These are phyloP conservation scores for Augochlora pura DNA, from an alignment of 1,140 invertebrate genomes.

Conservation along the genomic window DNA sequence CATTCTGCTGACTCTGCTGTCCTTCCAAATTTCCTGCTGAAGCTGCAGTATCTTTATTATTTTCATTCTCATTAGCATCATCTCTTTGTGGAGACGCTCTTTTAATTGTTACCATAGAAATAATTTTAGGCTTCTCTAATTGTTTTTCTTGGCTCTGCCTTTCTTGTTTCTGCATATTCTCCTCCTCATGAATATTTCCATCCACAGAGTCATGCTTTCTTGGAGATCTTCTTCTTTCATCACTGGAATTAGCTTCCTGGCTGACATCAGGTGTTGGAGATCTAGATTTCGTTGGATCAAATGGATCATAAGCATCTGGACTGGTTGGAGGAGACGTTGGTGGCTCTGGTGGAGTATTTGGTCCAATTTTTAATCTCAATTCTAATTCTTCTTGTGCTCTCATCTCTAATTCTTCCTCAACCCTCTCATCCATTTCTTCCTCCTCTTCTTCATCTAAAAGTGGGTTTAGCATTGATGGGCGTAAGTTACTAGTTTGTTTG, in stretches of 20 bases:
- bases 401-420: constrained; percentile 77
- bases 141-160: constrained; percentile 63
- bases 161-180: constrained; percentile 56
- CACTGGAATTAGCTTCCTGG: constrained; percentile 73
- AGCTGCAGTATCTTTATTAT: constrained; percentile 59
- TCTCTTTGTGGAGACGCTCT: constrained; percentile 71
- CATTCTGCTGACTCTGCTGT: constrained; percentile 64
- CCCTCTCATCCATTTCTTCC: constrained; percentile 73
- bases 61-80: constrained; percentile 56
- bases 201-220: constrained; percentile 66
- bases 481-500: constrained; percentile 82
- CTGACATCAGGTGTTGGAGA: constrained; percentile 82
- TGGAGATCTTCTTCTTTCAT: constrained; percentile 69
- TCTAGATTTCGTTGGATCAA: constrained; percentile 91
- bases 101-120: constrained; percentile 78
- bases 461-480: constrained; percentile 83
- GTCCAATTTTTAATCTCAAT: constrained; percentile 80
- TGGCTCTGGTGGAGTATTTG: constrained; percentile 84
- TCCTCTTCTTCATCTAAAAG: constrained; percentile 80
- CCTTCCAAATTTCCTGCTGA: constrained; percentile 66
- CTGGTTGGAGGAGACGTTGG: constrained; percentile 84
- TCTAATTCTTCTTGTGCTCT: constrained; percentile 78
- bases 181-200: constrained; percentile 59
- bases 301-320: constrained; percentile 92
- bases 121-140: constrained; percentile 76